A percentile compares a stretch with the other conserved stretches of the same genome.
These are phyloP conservation scores for Cremastobaeus sp. DNA, from an alignment of 2,888 invertebrate species.

Conservation along the genomic window DNA sequence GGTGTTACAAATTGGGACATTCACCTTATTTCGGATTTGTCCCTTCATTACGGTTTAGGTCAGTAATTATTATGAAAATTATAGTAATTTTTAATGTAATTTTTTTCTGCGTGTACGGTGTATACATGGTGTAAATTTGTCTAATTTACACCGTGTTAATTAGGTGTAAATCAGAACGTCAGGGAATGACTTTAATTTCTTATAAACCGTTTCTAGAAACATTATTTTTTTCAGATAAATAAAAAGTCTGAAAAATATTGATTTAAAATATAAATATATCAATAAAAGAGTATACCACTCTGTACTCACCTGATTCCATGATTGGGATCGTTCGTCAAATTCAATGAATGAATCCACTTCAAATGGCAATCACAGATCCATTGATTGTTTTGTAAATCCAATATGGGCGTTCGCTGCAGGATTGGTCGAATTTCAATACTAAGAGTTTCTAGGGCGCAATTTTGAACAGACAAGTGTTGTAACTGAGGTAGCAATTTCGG, in stretches of 20 bases:
- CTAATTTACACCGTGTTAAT: too few relatives aligned
- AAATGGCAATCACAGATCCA: conserved; percentile 84
- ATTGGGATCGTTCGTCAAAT: conserved; percentile 77
- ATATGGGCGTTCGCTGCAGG: conserved; percentile 78
- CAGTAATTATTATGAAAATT: too few relatives aligned
- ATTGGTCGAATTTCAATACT: conserved; percentile 77
- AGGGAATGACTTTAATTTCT: too few relatives aligned
- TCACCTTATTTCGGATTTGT: too few relatives aligned
- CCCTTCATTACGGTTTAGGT: too few relatives aligned
- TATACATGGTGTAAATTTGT: too few relatives aligned
- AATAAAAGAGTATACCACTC: not conserved
- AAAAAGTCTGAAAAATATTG: too few relatives aligned
- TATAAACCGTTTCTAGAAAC: not conserved
- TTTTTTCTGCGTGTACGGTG: too few relatives aligned
- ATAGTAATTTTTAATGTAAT: too few relatives aligned
- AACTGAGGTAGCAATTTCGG: conserved; percentile 77
- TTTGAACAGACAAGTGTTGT: conserved; percentile 78
- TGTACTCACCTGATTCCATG: conserved; percentile 79
- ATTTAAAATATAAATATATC: not conserved
- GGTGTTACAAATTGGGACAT: conserved; percentile 68
- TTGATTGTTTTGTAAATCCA: conserved; percentile 82
- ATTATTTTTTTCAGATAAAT: too few relatives aligned
- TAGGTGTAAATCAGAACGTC: too few relatives aligned
- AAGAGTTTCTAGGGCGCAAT: conserved; percentile 78
- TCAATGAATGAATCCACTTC: conserved; percentile 79